phyloP scores from a whole-genome alignment of 2,888 invertebrate genomes.

The Chymomyza amoena region DNA sequence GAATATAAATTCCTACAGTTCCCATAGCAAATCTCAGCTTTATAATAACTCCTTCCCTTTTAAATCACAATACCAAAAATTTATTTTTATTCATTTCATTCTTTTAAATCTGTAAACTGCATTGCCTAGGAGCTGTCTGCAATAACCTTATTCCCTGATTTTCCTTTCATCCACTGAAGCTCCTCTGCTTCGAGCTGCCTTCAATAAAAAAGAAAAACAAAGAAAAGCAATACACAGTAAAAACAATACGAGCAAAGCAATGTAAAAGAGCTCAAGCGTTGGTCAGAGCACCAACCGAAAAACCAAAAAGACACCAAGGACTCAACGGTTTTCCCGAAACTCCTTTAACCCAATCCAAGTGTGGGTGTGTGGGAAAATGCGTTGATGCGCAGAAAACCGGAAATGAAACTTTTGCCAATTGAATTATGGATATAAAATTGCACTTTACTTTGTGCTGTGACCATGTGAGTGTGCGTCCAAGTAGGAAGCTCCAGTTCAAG shows the following conservation, averaged over 20 bases:
- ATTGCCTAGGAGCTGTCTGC: no score
- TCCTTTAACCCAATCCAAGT: background rate
- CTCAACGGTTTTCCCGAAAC: background rate
- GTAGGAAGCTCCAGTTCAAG: background rate
- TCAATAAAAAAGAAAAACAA: background rate
- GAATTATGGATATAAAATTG: slow-evolving; percentile 52
- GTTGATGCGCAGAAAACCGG: slow-evolving; percentile 33
- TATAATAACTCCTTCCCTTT: no score
- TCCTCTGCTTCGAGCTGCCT: background rate
- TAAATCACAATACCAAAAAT: no score
- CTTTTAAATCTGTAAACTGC: no score
- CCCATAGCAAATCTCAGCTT: no score
- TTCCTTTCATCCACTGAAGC: background rate
- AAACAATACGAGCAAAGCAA: background rate
- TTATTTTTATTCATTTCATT: no score
- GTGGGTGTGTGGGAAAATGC: slow-evolving; percentile 10
- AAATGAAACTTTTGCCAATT: slow-evolving; percentile 52
- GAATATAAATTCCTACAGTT: no score
- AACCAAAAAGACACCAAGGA: background rate
- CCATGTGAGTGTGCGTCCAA: background rate
- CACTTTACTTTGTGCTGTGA: slow-evolving; percentile 20
- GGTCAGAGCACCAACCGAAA: background rate
- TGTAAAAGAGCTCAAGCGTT: background rate
- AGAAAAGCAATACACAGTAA: background rate
- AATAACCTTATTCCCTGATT: background rate